Evolutionary conservation across 2,797 vertebrate species (phyloP).

Genomic region (Arrhamphus sclerolepis): DNA sequence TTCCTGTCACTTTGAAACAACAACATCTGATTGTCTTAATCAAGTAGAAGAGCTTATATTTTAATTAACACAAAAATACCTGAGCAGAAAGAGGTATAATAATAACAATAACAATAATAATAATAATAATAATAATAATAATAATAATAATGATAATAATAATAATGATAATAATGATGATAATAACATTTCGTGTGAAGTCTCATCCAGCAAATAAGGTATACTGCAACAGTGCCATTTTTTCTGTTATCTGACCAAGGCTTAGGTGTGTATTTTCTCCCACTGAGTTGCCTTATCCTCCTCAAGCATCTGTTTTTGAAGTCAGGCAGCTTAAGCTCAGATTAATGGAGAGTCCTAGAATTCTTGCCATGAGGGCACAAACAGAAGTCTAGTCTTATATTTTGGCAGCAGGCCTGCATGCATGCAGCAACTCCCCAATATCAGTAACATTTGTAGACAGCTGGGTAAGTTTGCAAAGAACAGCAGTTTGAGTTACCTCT

Average conservation of each 20-base stretch:
- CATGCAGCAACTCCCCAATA: slow-evolving; percentile 41
- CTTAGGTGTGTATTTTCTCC: slow-evolving; percentile 66
- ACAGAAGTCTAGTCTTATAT: slow-evolving; percentile 57
- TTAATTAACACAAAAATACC: slow-evolving; percentile 13
- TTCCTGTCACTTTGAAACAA: not conserved
- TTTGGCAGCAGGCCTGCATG: slow-evolving; percentile 42
- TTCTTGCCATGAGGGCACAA: slow-evolving; percentile 62
- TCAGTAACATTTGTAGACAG: slow-evolving; percentile 57
- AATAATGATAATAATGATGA: too few species aligned
- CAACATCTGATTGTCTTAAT: not conserved
- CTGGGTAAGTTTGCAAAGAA: slow-evolving; percentile 54
- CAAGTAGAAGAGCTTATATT: not conserved
- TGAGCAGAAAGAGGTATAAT: slow-evolving; percentile 13
- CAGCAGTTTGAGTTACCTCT: slow-evolving; percentile 46
- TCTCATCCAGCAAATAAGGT: slow-evolving; percentile 52
- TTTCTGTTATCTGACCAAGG: slow-evolving; percentile 61
- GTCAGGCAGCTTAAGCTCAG: slow-evolving; percentile 73
- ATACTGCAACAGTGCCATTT: slow-evolving; percentile 49
- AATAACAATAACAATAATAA: too few species aligned
- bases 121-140: too few species aligned
- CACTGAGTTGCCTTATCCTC: slow-evolving; percentile 75
- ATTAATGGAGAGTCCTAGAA: slow-evolving; percentile 75
- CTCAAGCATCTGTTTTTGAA: slow-evolving; percentile 78
- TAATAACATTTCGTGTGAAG: slow-evolving; percentile 48
- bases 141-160: too few species aligned